Evolutionary conservation across 2,797 vertebrate genomes (phyloP).

Genomic region (Diplodus puntazzo): DNA sequence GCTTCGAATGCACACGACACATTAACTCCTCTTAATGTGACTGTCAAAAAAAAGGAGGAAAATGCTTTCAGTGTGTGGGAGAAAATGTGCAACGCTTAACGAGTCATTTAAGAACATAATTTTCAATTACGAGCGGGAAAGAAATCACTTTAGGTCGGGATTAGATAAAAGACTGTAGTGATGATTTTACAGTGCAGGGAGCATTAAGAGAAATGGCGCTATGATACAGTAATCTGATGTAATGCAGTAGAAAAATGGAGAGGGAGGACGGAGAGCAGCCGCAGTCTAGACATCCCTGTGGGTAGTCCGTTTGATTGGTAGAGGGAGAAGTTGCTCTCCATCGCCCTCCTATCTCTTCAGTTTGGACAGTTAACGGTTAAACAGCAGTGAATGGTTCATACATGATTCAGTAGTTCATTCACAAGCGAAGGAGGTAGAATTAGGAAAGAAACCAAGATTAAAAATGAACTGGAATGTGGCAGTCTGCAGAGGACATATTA

Average conservation of each 20-base stretch:
- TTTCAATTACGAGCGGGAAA: slow-evolving; percentile 55
- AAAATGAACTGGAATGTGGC: slow-evolving; percentile 9
- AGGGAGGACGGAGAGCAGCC: slow-evolving; percentile 43
- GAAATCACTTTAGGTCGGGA: slow-evolving; percentile 38
- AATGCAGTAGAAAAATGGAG: slow-evolving; percentile 51
- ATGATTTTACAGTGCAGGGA: slow-evolving; percentile 51
- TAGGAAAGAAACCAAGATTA: background rate
- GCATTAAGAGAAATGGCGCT: slow-evolving; percentile 48
- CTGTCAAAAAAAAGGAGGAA: slow-evolving; percentile 35
- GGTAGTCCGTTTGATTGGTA: slow-evolving; percentile 38
- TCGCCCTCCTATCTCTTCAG: slow-evolving; percentile 18
- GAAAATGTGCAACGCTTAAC: slow-evolving; percentile 44
- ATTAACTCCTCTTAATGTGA: slow-evolving; percentile 51
- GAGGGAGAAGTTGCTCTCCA: slow-evolving; percentile 27
- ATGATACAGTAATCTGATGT: slow-evolving; percentile 61
- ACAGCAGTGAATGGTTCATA: slow-evolving; percentile 12
- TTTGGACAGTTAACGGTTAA: slow-evolving; percentile 17
- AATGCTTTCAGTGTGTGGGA: slow-evolving; percentile 41
- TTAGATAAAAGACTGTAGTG: slow-evolving; percentile 57
- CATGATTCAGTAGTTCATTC: slow-evolving; percentile 20
- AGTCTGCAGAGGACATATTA: slow-evolving; percentile 29
- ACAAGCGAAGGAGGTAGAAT: slow-evolving; percentile 2
- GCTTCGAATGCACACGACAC: slow-evolving; percentile 38
- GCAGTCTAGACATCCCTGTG: slow-evolving; percentile 55
- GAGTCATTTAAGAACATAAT: slow-evolving; percentile 57